Evolutionary conservation across 2,888 invertebrate genomes (phyloP).

Genomic region (Ectemnius cavifrons): DNA sequence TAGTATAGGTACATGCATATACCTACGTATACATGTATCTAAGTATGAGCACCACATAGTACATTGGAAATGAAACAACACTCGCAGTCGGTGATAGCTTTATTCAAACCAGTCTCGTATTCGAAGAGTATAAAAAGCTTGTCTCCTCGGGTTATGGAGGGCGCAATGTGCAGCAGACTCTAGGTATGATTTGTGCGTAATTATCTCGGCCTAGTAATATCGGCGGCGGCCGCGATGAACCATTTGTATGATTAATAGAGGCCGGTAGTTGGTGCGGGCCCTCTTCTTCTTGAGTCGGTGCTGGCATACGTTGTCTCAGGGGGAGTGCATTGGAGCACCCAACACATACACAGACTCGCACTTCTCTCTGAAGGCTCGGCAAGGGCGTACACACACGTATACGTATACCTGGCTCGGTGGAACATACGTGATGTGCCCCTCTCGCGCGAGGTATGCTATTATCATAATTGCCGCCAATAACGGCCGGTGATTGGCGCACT

Average conservation of each 20-base stretch:
- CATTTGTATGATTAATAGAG: constrained; percentile 76
- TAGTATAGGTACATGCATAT: too few relatives aligned
- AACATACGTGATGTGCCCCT: constrained; percentile 38
- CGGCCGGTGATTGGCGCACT: constrained; percentile 75
- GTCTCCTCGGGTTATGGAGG: constrained; percentile 20
- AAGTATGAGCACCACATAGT: too few relatives aligned
- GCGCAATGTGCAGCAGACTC: constrained; percentile 28
- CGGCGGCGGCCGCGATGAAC: constrained; percentile 67
- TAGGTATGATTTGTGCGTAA: constrained; percentile 67
- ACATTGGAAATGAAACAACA: too few relatives aligned
- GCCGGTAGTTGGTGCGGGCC: constrained; percentile 66
- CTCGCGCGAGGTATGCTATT: constrained; percentile 72
- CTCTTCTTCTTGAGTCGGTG: constrained; percentile 41
- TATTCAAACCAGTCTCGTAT: constrained; percentile 16
- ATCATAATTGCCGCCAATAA: constrained; percentile 77
- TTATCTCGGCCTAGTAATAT: constrained; percentile 69
- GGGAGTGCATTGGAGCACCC: constrained; percentile 28
- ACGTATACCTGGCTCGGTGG: constrained; percentile 17
- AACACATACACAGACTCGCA: constrained; percentile 17
- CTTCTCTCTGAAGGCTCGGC: background rate
- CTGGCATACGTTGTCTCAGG: constrained; percentile 41
- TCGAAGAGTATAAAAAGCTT: constrained; percentile 29
- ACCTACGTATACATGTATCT: too few relatives aligned
- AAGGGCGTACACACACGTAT: constrained; percentile 25
- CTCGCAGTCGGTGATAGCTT: too few relatives aligned